These are phyloP conservation scores for Endotricha flammealis DNA, from an alignment of 2,888 invertebrate genomes.

Conservation along the genomic window DNA sequence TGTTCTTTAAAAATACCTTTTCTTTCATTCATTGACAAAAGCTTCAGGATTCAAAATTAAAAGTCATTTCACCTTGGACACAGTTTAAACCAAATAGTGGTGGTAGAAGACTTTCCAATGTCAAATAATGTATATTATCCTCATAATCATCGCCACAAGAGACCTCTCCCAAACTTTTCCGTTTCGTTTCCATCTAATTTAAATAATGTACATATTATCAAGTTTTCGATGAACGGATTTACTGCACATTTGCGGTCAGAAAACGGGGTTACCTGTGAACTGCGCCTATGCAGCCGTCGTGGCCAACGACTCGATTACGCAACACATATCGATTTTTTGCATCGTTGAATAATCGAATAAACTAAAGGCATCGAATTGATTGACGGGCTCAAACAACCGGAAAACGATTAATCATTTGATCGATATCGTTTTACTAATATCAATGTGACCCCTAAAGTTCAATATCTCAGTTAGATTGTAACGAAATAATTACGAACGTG, in stretches of 20 bases:
- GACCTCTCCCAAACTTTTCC: no score
- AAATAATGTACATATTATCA: no score
- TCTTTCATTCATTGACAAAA: no score
- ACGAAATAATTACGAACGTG: not conserved
- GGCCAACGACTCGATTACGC: conserved; percentile 3
- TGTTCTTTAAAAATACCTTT: no score
- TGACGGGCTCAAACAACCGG: conserved; percentile 18
- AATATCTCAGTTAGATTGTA: not conserved
- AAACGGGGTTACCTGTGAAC: conserved; percentile 13
- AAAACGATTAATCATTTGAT: conserved; percentile 18
- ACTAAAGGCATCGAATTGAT: conserved; percentile 8
- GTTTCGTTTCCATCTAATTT: no score
- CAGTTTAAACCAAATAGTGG: no score
- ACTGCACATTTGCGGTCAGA: conserved; percentile 20
- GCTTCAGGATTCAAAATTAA: no score
- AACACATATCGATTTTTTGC: conserved; percentile 5
- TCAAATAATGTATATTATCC: no score
- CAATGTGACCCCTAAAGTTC: not conserved
- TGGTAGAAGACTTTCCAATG: no score
- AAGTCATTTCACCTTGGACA: no score
- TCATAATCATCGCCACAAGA: no score
- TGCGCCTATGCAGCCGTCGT: conserved; percentile 2
- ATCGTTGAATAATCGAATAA: conserved; percentile 3
- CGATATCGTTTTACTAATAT: conserved; percentile 12
- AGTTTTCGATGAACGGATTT: conserved; percentile 24